Base-by-base conservation (phyloP, 2,888 invertebrate species). In the Prenolepis imparis region DNA sequence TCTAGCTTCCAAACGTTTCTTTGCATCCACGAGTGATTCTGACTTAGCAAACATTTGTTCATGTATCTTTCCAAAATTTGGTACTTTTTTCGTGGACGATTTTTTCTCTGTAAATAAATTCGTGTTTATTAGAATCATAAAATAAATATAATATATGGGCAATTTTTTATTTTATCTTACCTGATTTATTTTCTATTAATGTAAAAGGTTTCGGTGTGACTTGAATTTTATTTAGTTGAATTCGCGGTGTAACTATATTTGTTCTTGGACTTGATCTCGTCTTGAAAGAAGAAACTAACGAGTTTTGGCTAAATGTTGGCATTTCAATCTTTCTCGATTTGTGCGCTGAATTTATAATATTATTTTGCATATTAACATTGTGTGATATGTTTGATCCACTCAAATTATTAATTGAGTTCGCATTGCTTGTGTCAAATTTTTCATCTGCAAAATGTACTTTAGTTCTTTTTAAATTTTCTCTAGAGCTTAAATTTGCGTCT, bases 61-160 rank as follows among this genome's bases (percentile, higher is more conserved):
- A 91, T 97, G 97, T 74, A 97, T 95, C 5, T 96, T 96, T 0
- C 96, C 95, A 93, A 97, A 97, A 94, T 97, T 96, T 0, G 97
- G 97, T 92, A 97, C 93, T 94, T 96, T 96, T 6, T 95, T 96
- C 66, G 95, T 82, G 0, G 86, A 80, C 15, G 90, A 90, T 24
- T 87, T 87, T 72, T 91, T 93, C n/a, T 85, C 93, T 92, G 72
- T 48, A 80, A 66, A 39, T 41, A 41, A 21, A 68, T 24, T 3
- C 3, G 0, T 18, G 3, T 8, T 39, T 36, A 64, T 24, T 12
- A 52, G 48, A 75, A 28, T 32, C 2, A 9, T n/a, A n/a, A 39
- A 48, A 36, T 11, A 41, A 72, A 61, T 32, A 21, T 36, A 39
- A 0, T 21, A 15, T 21, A 24, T 0, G 6, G 59, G 9, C 5